Base-by-base conservation (phyloP, 2,113 vertebrate genomes). In the Amblyopsis rosae region DNA sequence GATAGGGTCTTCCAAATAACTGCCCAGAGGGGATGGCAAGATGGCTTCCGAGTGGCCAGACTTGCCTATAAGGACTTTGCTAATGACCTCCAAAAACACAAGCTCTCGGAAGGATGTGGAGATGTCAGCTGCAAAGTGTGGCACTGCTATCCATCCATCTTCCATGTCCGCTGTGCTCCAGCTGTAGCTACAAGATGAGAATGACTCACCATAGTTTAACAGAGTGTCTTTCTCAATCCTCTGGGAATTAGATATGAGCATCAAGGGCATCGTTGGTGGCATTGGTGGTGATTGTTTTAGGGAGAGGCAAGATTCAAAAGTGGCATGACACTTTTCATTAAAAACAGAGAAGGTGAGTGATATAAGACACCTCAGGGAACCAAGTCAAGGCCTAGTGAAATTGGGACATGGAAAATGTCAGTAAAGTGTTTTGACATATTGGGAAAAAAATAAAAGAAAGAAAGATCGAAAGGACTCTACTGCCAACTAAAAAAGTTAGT, bases 251-350 rank as follows among this genome's bases (percentile, higher is more conserved):
- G 67, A 72, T 54, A 47, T 74, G 56, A 50, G 56, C 60, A 56
- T 80, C 72, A 77, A 79, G 79, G 77, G 83, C 88, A 85, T 69
- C 75, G 70, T 80, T 68, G 84, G 86, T 82, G 82, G 81, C 85
- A 85, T 73, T 70, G 72, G 68, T 10, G 0, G 61, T 26, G 56
- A 72, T 49, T 51, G 69, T 71, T 82, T 79, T 78, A 74, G 76
- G 81, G 73, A 70, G 65, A 82, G 73, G 50, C 55, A 56, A 3
- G 57, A 62, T 58, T 72, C 73, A 58, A 58, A 16, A 35, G 53
- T 73, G 79, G 70, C 59, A 69, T 76, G 82, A 83, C 84, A 82
- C 79, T 73, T 87, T 70, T 78, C 73, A 72, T 35, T 49, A 59
- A 71, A 73, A 76, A 68, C 62, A 32, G 13, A 50, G 55, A 49